Conservation (phyloP, 2,113 vertebrate species). For the Phasianus colchicus region DNA sequence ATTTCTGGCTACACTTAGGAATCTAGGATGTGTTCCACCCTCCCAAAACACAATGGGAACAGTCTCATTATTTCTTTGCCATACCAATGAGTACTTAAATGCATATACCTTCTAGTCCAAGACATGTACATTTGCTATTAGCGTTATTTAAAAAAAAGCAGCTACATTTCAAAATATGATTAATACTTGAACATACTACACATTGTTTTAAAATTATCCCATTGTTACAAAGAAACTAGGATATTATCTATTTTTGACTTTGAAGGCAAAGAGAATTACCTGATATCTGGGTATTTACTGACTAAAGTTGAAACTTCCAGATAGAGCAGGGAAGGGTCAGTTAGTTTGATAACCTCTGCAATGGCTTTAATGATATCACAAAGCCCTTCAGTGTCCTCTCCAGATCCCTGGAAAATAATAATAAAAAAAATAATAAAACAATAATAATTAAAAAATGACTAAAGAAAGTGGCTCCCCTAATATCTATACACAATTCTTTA, state of each 20-base stretch:
- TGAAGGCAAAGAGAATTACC: slow-evolving; percentile 75
- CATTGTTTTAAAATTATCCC: background rate
- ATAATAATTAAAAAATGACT: background rate
- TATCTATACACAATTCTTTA: background rate
- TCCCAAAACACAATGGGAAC: background rate
- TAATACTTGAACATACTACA: background rate
- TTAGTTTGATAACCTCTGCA: slow-evolving; percentile 97
- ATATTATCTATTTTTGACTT: background rate
- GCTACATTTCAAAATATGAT: background rate
- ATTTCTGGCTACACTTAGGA: background rate
- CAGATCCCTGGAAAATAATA: slow-evolving; percentile 71
- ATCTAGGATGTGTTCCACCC: background rate
- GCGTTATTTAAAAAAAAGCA: background rate
- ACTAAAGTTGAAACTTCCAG: slow-evolving; percentile 96
- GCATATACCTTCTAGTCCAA: background rate
- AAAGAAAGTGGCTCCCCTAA: no score
- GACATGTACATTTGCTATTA: background rate
- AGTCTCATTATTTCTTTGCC: background rate
- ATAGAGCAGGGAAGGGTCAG: slow-evolving; percentile 95
- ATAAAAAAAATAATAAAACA: background rate
- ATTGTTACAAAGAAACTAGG: background rate
- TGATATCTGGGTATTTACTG: slow-evolving; percentile 96
- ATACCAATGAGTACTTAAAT: background rate
- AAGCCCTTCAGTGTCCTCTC: slow-evolving; percentile 87
- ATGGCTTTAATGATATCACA: slow-evolving; percentile 92